phyloP scores from a whole-genome alignment of 1,140 invertebrate species.

The Ylistrum balloti region DNA sequence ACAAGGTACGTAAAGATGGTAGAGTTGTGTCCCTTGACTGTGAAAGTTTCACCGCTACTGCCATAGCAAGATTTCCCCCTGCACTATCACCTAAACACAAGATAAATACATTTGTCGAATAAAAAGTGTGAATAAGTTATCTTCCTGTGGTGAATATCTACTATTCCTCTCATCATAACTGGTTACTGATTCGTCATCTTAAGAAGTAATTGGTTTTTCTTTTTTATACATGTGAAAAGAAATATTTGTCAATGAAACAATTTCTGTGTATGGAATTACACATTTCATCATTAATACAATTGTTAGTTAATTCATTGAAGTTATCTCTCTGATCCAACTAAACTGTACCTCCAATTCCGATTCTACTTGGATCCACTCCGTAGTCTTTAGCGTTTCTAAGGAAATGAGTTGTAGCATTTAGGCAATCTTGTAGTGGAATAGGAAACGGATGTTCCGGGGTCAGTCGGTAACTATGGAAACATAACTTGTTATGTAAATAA shows the following conservation, averaged over 20 bases:
- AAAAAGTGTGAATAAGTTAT: too few relatives aligned
- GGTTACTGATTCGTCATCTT: too few relatives aligned
- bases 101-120: too few relatives aligned
- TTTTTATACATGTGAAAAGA: too few relatives aligned
- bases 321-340: neutral
- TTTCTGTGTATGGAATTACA: too few relatives aligned
- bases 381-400: constrained; percentile 66
- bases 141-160: too few relatives aligned
- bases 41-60: constrained; percentile 69
- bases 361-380: constrained; percentile 64
- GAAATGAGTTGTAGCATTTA: constrained; percentile 69
- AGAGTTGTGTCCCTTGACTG: constrained; percentile 52
- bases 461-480: neutral
- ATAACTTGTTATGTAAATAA: too few relatives aligned
- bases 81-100: constrained; percentile 74
- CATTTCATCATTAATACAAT: too few relatives aligned
- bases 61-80: constrained; percentile 76
- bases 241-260: too few relatives aligned
- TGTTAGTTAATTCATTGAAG: neutral
- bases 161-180: too few relatives aligned
- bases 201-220: too few relatives aligned
- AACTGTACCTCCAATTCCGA: constrained; percentile 69
- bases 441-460: constrained; percentile 76
- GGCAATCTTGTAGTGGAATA: constrained; percentile 72
- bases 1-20: constrained; percentile 57